Base-by-base conservation (phyloP, 1,140 invertebrate genomes). In the Drosophila dunni region DNA sequence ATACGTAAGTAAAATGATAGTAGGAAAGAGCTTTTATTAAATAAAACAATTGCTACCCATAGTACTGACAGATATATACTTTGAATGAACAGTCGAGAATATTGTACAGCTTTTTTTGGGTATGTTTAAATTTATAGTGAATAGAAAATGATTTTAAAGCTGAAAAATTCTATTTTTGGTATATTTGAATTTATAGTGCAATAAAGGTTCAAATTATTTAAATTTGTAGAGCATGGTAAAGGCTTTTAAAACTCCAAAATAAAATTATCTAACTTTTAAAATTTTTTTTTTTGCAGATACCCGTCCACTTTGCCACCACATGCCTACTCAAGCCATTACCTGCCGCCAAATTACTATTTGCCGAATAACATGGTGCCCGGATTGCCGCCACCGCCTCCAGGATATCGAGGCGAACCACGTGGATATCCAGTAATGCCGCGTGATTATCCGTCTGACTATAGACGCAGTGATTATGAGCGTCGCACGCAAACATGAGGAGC, bases 371-470 rank as follows among this genome's bases (percentile, higher is more conserved):
- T 80, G 42, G 73, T 80, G 15, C 62, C 79, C 1, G 78, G 70
- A 33, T 20, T 89, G 46, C 78, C 72, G 46, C 72, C 75, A 36
- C 84, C 68, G 48, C 72, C 81, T 8, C 72, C 83, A 42, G 66
- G 68, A 3, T 91, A 91, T 68, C 75, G 89, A 8, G 80, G 70
- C 8, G 91, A 91, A 42, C 72, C 78, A 1, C 83, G 91, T 29
- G 73, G 76, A 7, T 92, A 92, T 76, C 44, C 88, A 7, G 85
- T 92, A n/a, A 92, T 79, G 83, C 69, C 65, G 85, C 93, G 75
- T 82, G 94, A 93, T 51, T 94, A 94, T 75, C 92, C 94, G 48
- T 86, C 94, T 63, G 94, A 95, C 46, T 94, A 94, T 63, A 93
- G 94, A 69, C 91, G 94, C 66, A 94, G 86, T 51, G 86, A 91